Evolutionary conservation across 2,113 vertebrate species (phyloP).

Genomic region (Forbesichthys agassizii): DNA sequence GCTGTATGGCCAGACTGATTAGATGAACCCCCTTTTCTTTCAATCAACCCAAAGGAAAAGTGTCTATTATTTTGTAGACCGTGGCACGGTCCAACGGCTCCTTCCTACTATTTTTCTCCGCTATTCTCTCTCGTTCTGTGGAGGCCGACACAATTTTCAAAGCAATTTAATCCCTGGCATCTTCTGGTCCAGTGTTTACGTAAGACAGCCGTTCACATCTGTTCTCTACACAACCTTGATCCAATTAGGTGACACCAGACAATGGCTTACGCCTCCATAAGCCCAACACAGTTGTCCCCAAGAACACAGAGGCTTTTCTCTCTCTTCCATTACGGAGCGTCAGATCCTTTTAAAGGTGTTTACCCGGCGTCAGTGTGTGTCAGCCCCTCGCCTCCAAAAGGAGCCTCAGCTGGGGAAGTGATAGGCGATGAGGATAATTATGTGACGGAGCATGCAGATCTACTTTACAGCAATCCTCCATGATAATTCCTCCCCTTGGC

Average conservation of each 20-base stretch:
- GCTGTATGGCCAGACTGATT: constrained; percentile 4
- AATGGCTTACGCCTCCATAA: constrained; percentile 60
- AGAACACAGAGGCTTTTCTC: constrained; percentile 58
- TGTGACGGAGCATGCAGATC: constrained; percentile 60
- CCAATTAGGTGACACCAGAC: constrained; percentile 67
- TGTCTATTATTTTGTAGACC: constrained; percentile 49
- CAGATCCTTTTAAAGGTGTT: constrained; percentile 73
- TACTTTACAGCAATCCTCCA: constrained; percentile 54
- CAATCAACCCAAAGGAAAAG: constrained; percentile 41
- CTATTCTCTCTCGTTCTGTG: constrained; percentile 36
- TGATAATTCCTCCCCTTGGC: constrained; percentile 58
- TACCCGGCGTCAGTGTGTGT: constrained; percentile 58
- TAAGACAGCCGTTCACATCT: constrained; percentile 61
- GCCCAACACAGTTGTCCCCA: constrained; percentile 45
- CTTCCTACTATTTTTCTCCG: constrained; percentile 39
- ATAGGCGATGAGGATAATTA: constrained; percentile 61
- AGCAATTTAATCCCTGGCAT: constrained; percentile 60
- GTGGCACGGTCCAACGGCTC: constrained; percentile 39
- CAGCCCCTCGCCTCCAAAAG: constrained; percentile 48
- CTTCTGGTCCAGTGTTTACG: constrained; percentile 58
- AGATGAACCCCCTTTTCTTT: constrained; percentile 31
- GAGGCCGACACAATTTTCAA: constrained; percentile 55
- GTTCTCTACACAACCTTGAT: constrained; percentile 65
- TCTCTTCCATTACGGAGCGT: constrained; percentile 56
- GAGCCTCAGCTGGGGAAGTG: constrained; percentile 63